Evolutionary conservation across 2,113 vertebrate genomes (phyloP).

Genomic region (Aepyceros melampus): DNA sequence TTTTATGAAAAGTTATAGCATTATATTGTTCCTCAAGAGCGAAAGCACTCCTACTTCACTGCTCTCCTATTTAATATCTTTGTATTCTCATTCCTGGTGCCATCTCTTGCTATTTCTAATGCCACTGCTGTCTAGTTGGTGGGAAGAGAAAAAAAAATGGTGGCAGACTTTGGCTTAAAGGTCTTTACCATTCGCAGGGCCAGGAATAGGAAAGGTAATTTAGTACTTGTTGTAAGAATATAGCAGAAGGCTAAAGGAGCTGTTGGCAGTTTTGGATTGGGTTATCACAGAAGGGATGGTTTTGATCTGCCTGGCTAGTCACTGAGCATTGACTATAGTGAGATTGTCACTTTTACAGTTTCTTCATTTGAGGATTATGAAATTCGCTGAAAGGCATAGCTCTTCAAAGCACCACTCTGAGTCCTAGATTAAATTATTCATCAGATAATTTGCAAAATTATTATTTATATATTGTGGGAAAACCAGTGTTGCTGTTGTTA

Average conservation of each 20-base stretch:
- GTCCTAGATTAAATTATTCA: slow-evolving; percentile 8
- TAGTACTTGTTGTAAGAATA: background rate
- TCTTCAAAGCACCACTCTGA: background rate
- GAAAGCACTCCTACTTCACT: background rate
- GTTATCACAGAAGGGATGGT: background rate
- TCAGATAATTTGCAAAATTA: slow-evolving; percentile 1
- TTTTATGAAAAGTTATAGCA: slow-evolving; percentile 22
- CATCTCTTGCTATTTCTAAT: slow-evolving; percentile 55
- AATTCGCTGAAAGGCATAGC: background rate
- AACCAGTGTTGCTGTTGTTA: background rate
- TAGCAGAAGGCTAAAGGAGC: background rate
- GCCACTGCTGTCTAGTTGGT: slow-evolving; percentile 17
- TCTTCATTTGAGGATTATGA: background rate
- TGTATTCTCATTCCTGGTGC: slow-evolving; percentile 62
- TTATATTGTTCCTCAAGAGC: background rate
- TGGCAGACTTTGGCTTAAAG: background rate
- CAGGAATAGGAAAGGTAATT: background rate
- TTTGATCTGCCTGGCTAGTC: background rate
- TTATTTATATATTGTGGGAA: background rate
- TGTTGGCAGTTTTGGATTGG: background rate
- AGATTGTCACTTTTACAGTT: background rate
- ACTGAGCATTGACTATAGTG: background rate
- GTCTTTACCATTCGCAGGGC: background rate
- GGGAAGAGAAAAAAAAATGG: slow-evolving; percentile 3
- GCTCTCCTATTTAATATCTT: slow-evolving; percentile 54